Conservation (phyloP, 1,140 invertebrate genomes). For the Platorchestia sp. region DNA sequence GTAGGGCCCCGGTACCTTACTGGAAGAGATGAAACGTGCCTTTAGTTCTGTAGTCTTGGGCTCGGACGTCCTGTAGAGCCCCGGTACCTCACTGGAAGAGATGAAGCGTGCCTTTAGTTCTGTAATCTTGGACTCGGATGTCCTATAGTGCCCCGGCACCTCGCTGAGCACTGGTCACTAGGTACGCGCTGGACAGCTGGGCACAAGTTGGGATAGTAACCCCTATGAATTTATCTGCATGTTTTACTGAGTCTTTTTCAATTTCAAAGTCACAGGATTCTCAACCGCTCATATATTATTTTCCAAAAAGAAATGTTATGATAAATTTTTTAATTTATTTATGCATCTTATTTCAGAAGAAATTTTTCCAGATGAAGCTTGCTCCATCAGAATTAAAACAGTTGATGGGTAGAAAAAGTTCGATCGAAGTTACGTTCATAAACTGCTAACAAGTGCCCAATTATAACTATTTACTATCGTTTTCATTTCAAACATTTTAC, state of each 20-base stretch:
- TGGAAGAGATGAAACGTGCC: no score
- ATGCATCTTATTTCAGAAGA: not conserved
- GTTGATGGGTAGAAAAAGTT: not conserved
- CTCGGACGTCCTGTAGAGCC: no score
- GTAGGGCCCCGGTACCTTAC: no score
- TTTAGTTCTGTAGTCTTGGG: no score
- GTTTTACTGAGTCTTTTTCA: not conserved
- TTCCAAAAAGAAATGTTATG: not conserved
- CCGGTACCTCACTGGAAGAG: no score
- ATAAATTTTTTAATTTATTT: no score
- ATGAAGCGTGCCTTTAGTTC: no score
- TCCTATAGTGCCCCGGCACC: not conserved
- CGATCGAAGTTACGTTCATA: not conserved
- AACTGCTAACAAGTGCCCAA: not conserved
- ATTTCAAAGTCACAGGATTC: not conserved
- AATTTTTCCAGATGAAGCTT: no score
- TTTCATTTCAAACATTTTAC: not conserved
- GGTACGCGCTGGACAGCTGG: not conserved
- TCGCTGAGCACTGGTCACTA: not conserved
- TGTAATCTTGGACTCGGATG: no score
- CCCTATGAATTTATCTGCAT: not conserved
- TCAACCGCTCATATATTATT: not conserved
- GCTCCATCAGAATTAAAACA: no score
- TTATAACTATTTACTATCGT: not conserved
- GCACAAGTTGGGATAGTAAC: no score